Conservation (phyloP, 2,888 invertebrate species). For the Ecliptopera silaceata region DNA sequence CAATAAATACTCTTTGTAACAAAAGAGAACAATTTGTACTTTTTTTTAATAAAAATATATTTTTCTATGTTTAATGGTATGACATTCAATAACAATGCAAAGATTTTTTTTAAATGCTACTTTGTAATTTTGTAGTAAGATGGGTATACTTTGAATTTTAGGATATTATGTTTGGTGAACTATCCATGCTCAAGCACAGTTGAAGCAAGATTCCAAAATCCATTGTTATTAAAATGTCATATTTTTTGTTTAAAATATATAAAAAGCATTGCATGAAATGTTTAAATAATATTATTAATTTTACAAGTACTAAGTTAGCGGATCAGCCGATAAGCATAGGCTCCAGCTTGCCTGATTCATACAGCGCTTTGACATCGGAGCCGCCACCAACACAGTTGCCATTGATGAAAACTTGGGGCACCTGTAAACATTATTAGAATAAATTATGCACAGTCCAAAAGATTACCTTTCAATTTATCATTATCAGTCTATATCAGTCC, state of each 20-base stretch:
- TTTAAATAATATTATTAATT: too few relatives aligned
- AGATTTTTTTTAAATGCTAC: too few relatives aligned
- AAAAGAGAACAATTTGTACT: constrained; percentile 32
- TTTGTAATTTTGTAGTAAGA: too few relatives aligned
- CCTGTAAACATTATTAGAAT: constrained; percentile 83
- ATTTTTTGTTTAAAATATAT: neutral
- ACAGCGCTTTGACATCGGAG: constrained; percentile 90
- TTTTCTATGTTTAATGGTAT: constrained; percentile 7
- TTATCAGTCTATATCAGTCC: too few relatives aligned
- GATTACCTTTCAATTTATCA: too few relatives aligned
- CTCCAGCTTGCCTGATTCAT: constrained; percentile 87
- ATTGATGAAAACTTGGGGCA: constrained; percentile 97
- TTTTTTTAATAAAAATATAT: constrained; percentile 19
- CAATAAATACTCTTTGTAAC: constrained; percentile 3
- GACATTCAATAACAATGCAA: too few relatives aligned
- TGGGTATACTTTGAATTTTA: too few relatives aligned
- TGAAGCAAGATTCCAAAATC: too few relatives aligned
- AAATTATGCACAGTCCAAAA: too few relatives aligned
- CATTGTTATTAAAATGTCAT: too few relatives aligned
- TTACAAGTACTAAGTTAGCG: neutral
- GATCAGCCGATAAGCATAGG: constrained; percentile 76
- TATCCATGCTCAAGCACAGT: too few relatives aligned
- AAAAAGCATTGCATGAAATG: constrained; percentile 2
- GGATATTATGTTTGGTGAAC: too few relatives aligned
- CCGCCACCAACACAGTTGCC: constrained; percentile 97